Evolutionary conservation across 2,113 vertebrate genomes (phyloP).

Genomic region (Amphiprion ocellaris): DNA sequence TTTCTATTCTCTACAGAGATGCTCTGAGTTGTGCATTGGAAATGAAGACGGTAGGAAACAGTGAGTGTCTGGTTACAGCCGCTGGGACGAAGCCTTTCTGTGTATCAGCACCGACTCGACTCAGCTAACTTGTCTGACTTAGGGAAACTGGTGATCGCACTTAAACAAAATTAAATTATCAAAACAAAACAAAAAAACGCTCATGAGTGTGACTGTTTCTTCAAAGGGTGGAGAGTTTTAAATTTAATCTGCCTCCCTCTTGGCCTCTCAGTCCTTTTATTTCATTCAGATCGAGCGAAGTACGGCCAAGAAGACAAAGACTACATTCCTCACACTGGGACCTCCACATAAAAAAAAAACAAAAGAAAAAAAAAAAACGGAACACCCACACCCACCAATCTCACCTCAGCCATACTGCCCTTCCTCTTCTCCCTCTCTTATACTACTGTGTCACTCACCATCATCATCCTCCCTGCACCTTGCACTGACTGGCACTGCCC

Average conservation of each 20-base stretch:
- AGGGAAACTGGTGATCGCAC: no score
- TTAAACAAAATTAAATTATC: background rate
- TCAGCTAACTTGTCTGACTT: no score
- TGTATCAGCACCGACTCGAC: no score
- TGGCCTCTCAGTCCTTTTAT: background rate
- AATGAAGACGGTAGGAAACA: no score
- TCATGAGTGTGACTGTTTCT: background rate
- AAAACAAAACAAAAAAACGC: background rate
- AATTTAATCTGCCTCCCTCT: background rate
- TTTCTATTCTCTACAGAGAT: no score
- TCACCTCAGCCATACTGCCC: background rate
- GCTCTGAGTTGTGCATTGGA: no score
- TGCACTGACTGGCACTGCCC: constrained; percentile 30
- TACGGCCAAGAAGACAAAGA: background rate
- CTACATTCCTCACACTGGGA: constrained; percentile 18
- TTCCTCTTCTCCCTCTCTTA: background rate
- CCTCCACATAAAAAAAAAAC: background rate
- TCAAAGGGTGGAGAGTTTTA: background rate
- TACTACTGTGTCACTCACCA: constrained; percentile 7
- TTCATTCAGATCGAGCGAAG: background rate
- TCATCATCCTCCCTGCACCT: constrained; percentile 20
- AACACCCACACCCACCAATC: background rate
- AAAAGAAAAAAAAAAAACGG: background rate
- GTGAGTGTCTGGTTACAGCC: no score
- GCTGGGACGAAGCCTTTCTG: no score